Evolutionary conservation across 1,140 invertebrate genomes (phyloP), one percentile per base, ranked within the genome.

Genomic region (Platorchestia sp.): DNA sequence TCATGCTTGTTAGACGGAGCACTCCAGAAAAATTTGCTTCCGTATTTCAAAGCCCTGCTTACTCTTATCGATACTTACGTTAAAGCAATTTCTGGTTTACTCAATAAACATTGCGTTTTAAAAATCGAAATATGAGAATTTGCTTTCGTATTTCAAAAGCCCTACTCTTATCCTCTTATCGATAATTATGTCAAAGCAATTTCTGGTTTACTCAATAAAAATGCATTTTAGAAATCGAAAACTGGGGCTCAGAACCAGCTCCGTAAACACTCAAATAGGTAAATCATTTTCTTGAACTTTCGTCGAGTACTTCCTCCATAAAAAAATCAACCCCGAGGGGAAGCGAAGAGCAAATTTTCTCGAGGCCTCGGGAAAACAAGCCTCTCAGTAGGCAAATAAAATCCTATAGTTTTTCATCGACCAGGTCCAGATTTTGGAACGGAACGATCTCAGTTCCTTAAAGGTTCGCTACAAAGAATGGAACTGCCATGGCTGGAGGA

Each of bases 321-420:
- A 75, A 75, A 75, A 75, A 75, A 22, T 75, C 14, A 75, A 75
- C 59, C 59, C 27, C 36, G 59, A 75, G 59, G 27, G 59, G 59
- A 75, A 75, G 59, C 59, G 27, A 36, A 36, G 59, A 75, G 27
- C 59, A 75, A 75, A 75, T 75, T 75, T 75, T 75, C 59, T 75
- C 59, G 59, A 75, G 36, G 59, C 59, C 27, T 27, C 27, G 27
- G 59, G 59, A 75, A 75, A 75, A 75, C 59, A 75, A 75, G 59
- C 36, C 59, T 75, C 59, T 75, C 59, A 75, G 59, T 75, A 75
- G 59, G 59, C 59, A 75, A 75, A 75, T 75, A 75, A 75, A 75
- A 75, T 22, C 14, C 59, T 10, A 75, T 75, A 75, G 59, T 75
- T 75, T 75, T 75, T 75, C 59, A 75, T 75, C 59, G 59, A 75